phyloP scores from a whole-genome alignment of 2,888 invertebrate genomes.

The Tetranychus truncatus region DNA sequence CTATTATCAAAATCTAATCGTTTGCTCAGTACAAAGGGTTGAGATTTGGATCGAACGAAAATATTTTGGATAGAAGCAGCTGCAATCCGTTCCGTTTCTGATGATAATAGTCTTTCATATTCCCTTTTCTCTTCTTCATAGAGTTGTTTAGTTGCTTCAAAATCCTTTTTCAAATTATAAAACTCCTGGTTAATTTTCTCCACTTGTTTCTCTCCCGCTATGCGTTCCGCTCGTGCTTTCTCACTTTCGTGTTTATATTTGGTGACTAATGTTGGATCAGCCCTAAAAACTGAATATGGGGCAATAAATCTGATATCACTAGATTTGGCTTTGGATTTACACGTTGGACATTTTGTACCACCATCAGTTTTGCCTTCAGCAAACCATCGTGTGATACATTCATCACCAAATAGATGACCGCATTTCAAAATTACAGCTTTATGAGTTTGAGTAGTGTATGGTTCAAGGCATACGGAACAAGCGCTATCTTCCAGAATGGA shows the following conservation, averaged over 20 bases:
- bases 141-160: not conserved
- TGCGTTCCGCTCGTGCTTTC: slow-evolving; percentile 40
- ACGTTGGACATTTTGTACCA: slow-evolving; percentile 55
- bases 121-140: not conserved
- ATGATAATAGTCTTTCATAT: not conserved
- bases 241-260: slow-evolving; percentile 45
- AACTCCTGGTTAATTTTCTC: not conserved
- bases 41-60: not conserved
- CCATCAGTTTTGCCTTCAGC: slow-evolving; percentile 33
- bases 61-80: no score
- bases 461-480: no score
- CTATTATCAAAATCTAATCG: slow-evolving; percentile 33
- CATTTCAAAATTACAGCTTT: slow-evolving; percentile 68
- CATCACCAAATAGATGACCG: slow-evolving; percentile 73
- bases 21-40: slow-evolving; percentile 32
- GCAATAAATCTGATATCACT: slow-evolving; percentile 59
- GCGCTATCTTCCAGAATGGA: no score
- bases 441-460: slow-evolving; percentile 37
- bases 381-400: slow-evolving; percentile 60
- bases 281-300: slow-evolving; percentile 47
- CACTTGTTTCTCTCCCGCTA: slow-evolving; percentile 32
- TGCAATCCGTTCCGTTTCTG: not conserved
- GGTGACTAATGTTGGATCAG: slow-evolving; percentile 57
- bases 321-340: slow-evolving; percentile 51
- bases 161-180: not conserved